Conservation (phyloP, 2,113 vertebrate species). For the Corynorhinus townsendii region DNA sequence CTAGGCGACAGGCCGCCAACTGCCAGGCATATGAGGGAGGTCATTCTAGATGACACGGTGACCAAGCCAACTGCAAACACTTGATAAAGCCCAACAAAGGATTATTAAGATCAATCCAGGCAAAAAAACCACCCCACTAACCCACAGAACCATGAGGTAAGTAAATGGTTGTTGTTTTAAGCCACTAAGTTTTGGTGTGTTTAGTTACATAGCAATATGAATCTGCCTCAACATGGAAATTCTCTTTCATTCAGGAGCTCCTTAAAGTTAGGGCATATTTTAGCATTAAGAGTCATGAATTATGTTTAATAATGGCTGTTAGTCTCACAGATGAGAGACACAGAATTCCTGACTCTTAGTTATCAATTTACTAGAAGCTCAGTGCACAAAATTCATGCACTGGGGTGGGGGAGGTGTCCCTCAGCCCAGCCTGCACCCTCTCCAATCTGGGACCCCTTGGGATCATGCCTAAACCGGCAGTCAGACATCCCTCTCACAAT, state of each 20-base stretch:
- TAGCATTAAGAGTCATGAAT: background rate
- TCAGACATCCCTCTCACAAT: too few relatives aligned
- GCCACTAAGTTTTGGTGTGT: background rate
- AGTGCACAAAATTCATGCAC: too few relatives aligned
- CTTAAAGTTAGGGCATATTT: background rate
- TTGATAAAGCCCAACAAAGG: background rate
- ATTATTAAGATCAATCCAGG: background rate
- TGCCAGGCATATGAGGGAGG: background rate
- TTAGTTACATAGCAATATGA: background rate
- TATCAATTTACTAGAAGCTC: background rate
- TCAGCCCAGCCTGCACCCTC: too few relatives aligned
- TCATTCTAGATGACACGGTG: background rate
- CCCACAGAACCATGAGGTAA: background rate
- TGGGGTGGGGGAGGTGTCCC: too few relatives aligned
- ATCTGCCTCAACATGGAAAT: background rate
- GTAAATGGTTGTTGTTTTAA: background rate
- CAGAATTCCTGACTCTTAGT: background rate
- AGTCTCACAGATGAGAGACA: background rate
- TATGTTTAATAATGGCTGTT: background rate
- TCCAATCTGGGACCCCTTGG: too few relatives aligned
- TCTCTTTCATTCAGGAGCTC: background rate
- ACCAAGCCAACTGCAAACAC: background rate
- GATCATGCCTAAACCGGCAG: too few relatives aligned
- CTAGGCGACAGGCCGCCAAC: background rate
- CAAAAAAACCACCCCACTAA: background rate